phyloP scores from a whole-genome alignment of 2,888 invertebrate genomes.

The Microplitis deprimator region DNA sequence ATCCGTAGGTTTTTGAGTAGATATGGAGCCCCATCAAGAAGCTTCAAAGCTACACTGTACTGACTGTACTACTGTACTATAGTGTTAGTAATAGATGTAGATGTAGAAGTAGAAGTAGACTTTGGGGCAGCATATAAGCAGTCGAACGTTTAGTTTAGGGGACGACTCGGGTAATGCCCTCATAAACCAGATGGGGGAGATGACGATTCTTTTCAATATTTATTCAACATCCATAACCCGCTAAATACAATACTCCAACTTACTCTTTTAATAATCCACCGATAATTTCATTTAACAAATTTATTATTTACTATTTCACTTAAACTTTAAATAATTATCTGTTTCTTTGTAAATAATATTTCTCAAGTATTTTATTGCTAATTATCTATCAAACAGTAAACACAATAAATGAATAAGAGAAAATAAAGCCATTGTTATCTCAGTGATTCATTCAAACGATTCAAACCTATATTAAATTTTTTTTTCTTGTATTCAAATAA shows the following conservation, averaged over 20 bases:
- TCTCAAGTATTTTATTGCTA: no score
- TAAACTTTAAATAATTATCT: background rate
- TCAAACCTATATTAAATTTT: background rate
- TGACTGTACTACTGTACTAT: constrained; percentile 14
- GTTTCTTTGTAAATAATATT: background rate
- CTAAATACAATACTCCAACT: constrained; percentile 12
- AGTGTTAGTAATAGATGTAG: background rate
- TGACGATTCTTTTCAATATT: constrained; percentile 30
- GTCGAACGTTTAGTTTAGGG: constrained; percentile 25
- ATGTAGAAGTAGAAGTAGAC: background rate
- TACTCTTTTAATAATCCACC: background rate
- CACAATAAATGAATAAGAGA: background rate
- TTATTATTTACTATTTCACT: background rate
- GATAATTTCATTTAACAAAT: constrained; percentile 6
- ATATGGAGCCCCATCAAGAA: constrained; percentile 16
- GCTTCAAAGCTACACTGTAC: constrained; percentile 5
- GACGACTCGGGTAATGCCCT: constrained; percentile 31
- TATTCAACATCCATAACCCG: constrained; percentile 30
- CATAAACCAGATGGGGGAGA: constrained; percentile 22
- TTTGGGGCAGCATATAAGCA: background rate
- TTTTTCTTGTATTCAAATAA: background rate
- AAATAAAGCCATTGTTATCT: background rate
- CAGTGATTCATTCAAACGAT: background rate
- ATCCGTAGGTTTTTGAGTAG: constrained; percentile 9
- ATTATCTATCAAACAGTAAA: background rate